Evolutionary conservation across 1,140 invertebrate genomes (phyloP).

Genomic region (Drosophila albomicans): DNA sequence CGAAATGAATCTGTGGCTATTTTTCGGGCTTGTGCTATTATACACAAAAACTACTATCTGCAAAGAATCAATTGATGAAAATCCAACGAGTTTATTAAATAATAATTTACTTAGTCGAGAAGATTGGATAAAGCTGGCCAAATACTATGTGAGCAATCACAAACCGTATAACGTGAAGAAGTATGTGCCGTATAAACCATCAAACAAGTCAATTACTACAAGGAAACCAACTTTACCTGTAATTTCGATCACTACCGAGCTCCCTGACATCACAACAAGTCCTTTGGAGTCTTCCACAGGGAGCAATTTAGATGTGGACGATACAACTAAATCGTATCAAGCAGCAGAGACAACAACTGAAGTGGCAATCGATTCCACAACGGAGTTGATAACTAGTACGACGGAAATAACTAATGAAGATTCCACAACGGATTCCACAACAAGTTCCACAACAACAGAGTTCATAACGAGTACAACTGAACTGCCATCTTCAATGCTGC

Average conservation of each 20-base stretch:
- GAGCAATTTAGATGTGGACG: background rate
- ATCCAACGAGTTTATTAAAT: constrained; percentile 13
- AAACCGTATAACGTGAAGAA: constrained; percentile 40
- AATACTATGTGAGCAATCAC: constrained; percentile 45
- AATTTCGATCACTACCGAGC: background rate
- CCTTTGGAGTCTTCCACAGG: background rate
- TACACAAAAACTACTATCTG: background rate
- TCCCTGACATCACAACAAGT: background rate
- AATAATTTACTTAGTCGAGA: constrained; percentile 32
- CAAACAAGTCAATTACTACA: background rate
- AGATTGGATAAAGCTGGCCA: constrained; percentile 54
- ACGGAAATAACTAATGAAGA: too few relatives aligned
- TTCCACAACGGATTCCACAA: background rate
- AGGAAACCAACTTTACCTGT: background rate
- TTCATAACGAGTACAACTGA: constrained; percentile 24
- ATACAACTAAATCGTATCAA: background rate
- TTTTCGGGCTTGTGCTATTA: constrained; percentile 29
- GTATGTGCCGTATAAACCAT: constrained; percentile 53
- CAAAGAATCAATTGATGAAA: background rate
- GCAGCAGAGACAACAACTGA: background rate
- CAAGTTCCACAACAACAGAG: background rate
- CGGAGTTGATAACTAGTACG: background rate
- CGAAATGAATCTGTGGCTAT: constrained; percentile 42
- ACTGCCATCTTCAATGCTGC: constrained; percentile 19
- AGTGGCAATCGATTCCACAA: background rate